Conservation (phyloP, 2,888 invertebrate genomes). For the Leucophenga maculata region DNA sequence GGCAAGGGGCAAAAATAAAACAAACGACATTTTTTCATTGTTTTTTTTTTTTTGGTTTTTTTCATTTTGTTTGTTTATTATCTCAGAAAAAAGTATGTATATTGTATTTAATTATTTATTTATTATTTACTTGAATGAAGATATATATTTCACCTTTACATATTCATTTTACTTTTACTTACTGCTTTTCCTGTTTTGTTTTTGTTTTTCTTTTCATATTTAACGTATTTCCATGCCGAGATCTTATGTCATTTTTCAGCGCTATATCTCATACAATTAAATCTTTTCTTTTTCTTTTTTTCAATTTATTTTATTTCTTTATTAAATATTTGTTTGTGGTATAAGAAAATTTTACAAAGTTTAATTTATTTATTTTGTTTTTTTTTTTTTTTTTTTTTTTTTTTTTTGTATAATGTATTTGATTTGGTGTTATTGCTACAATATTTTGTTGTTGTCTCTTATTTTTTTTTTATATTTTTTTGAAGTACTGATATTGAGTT, state of each 20-base stretch:
- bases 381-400: constrained; percentile 31
- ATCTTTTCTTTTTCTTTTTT: constrained; percentile 40
- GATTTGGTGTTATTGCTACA: constrained; percentile 27
- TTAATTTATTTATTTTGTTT: constrained; percentile 36
- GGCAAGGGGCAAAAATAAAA: too few relatives aligned
- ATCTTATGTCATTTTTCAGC: constrained; percentile 39
- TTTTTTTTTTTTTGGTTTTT: too few relatives aligned
- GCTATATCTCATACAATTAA: constrained; percentile 40
- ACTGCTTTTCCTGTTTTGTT: constrained; percentile 47
- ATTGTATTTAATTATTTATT: constrained; percentile 40
- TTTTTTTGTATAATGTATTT: constrained; percentile 41
- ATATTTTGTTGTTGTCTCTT: constrained; percentile 31
- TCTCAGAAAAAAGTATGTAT: constrained; percentile 70
- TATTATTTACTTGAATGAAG: constrained; percentile 60
- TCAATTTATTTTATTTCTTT: constrained; percentile 31
- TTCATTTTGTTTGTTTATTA: constrained; percentile 46
- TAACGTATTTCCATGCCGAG: not conserved
- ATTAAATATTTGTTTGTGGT: constrained; percentile 31
- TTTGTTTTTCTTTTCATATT: too few relatives aligned
- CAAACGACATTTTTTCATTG: too few relatives aligned
- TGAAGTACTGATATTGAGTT: constrained; percentile 21
- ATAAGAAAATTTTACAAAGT: constrained; percentile 24
- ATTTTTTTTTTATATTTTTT: constrained; percentile 11
- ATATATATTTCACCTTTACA: constrained; percentile 53
- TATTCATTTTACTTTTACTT: constrained; percentile 43